These are phyloP conservation scores for Folsomia manolachei DNA, from an alignment of 2,888 invertebrate genomes.

Conservation along the genomic window DNA sequence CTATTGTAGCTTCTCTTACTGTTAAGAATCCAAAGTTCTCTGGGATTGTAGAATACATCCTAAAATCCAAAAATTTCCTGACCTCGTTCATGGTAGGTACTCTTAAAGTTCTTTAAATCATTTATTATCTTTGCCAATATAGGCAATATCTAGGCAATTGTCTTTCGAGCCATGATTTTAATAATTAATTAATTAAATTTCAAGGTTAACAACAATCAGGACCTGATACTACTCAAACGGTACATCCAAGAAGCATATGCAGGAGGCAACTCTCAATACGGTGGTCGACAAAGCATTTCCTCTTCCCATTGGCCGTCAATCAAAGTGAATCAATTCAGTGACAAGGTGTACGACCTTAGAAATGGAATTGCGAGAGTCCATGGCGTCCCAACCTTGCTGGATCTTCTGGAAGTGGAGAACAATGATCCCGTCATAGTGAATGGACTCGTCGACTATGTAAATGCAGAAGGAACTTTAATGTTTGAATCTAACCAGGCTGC, in stretches of 20 bases:
- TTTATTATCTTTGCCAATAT: no score
- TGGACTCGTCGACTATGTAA: constrained; percentile 74
- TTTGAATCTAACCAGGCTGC: constrained; percentile 70
- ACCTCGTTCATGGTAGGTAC: constrained; percentile 32
- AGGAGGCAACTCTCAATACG: neutral
- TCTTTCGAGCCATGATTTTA: no score
- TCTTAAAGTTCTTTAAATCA: no score
- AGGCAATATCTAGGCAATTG: no score
- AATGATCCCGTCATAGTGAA: constrained; percentile 76
- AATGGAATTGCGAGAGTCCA: constrained; percentile 19
- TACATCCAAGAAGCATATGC: neutral
- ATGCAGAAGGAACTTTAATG: constrained; percentile 72
- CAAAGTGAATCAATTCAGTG: neutral
- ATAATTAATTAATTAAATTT: no score
- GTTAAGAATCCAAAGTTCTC: constrained; percentile 40
- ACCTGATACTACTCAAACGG: constrained; percentile 25
- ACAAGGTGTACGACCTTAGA: constrained; percentile 22
- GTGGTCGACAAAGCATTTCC: neutral
- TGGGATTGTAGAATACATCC: constrained; percentile 34
- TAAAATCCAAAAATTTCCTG: neutral
- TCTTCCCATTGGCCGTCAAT: neutral
- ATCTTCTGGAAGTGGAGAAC: constrained; percentile 65
- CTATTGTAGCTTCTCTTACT: constrained; percentile 43
- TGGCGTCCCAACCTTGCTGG: constrained; percentile 61
- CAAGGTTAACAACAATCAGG: constrained; percentile 36